Evolutionary conservation across 92 coral and sea anemone genomes (phyloP).

Genomic region (Siderastrea radians): DNA sequence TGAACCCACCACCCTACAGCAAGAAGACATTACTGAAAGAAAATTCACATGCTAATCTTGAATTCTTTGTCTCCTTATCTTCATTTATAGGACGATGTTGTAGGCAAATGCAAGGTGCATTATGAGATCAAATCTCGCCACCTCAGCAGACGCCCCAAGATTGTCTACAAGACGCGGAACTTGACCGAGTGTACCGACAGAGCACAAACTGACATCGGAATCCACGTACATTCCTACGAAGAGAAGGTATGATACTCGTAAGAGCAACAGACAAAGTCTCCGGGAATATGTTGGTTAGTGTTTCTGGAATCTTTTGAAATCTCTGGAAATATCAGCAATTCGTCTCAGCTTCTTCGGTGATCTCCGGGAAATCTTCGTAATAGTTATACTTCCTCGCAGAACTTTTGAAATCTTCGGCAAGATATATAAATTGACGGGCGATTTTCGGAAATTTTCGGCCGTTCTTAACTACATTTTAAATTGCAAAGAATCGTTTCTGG

Average conservation of each 20-base stretch:
- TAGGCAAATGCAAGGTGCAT: slow-evolving; percentile 84
- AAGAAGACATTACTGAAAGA: no score
- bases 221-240: slow-evolving; percentile 82
- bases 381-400: no score
- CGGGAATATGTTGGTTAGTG: no score
- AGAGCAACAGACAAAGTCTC: not conserved
- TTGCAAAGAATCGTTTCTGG: no score
- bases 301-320: no score
- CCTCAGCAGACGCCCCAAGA: slow-evolving; percentile 75
- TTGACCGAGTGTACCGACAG: slow-evolving; percentile 88
- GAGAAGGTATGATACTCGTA: slow-evolving; percentile 59
- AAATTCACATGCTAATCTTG: not conserved
- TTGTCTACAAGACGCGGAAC: slow-evolving; percentile 80
- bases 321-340: no score
- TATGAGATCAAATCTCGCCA: slow-evolving; percentile 81
- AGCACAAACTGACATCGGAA: slow-evolving; percentile 87
- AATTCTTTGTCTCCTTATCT: not conserved
- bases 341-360: not conserved
- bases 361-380: not conserved
- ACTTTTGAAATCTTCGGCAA: no score
- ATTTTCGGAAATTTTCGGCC: no score
- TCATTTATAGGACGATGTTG: slow-evolving; percentile 81
- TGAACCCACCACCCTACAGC: no score
- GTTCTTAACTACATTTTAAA: no score
- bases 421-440: no score